Evolutionary conservation across 2,797 vertebrate genomes (phyloP), one percentile per base, ranked within the genome.

Genomic region (Tapirus indicus): DNA sequence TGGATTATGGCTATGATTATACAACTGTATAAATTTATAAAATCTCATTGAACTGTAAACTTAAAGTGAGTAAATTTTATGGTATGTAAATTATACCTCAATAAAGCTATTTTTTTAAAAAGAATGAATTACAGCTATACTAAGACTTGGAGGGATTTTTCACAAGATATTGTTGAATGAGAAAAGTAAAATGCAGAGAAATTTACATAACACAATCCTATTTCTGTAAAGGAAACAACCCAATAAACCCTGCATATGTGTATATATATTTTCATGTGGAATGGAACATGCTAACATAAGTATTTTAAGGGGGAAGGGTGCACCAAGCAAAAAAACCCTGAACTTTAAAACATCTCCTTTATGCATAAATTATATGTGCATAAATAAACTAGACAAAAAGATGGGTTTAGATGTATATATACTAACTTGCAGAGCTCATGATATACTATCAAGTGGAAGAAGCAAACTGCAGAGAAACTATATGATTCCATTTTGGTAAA

Each of bases 141-240:
- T 41, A 91, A 93, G 25, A 85, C 29, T 74, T 74, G 10, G 35
- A 85, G 49, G 21, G 25, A 90, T 88, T 66, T 93, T 90, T 87
- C 49, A 93, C 0, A 5, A 91, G 25, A 11, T 54, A 84, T 10
- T 52, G 6, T 41, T 77, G 54, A 91, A n/a, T 60, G 23, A 94
- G 52, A 95, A 95, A 84, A 88, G 27, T 49, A 84, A 91, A 97
- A 88, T 64, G n/a, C n/a, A 88, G 29, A 60, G 20, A 86, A 92
- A 66, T 58, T 16, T 54, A 82, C 78, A 78, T 44, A 89, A 69
- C 32, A 69, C 54, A 11, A 95, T 49, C 32, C 66, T 89, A 60
- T 58, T 85, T 95, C 85, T 78, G 21, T 68, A 80, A 56, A 88
- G 44, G 58, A 87, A 87, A 58, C 7, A 91, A 52, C 35, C 25